These are phyloP conservation scores for Hirudo medicinalis DNA, from an alignment of 1,140 invertebrate species.

Conservation along the genomic window DNA sequence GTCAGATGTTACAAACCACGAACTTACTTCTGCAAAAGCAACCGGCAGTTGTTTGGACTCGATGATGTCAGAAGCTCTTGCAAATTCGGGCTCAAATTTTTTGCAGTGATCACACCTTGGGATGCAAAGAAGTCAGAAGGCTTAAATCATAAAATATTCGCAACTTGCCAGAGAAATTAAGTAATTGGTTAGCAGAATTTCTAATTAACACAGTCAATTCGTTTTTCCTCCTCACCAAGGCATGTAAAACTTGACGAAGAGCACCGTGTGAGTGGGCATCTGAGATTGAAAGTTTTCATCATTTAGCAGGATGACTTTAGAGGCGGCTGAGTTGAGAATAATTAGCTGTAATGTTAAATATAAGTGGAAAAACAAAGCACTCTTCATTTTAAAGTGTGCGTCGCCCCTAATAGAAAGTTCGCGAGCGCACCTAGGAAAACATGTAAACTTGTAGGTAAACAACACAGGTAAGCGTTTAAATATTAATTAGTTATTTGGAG, in stretches of 20 bases:
- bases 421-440: neutral
- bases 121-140: neutral
- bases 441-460: neutral
- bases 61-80: neutral
- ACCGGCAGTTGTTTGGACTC: neutral
- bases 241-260: conserved; percentile 6
- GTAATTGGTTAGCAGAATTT: too few species aligned
- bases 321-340: neutral
- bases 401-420: neutral
- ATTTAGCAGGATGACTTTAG: neutral
- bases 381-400: neutral
- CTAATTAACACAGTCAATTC: too few species aligned
- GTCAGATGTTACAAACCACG: neutral
- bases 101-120: neutral
- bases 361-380: neutral
- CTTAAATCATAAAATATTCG: neutral
- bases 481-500: too few species aligned
- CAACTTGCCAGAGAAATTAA: too few species aligned
- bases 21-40: neutral
- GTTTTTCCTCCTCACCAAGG: neutral
- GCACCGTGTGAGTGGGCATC: neutral
- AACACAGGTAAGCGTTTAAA: neutral
- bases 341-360: neutral
- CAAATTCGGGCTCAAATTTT: conserved; percentile 1
- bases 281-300: conserved; percentile 1